A percentile compares a stretch with the other conserved stretches of the same genome.
These are phyloP conservation scores for Hippocampus comes DNA, from an alignment of 2,113 vertebrate species.

Conservation along the genomic window DNA sequence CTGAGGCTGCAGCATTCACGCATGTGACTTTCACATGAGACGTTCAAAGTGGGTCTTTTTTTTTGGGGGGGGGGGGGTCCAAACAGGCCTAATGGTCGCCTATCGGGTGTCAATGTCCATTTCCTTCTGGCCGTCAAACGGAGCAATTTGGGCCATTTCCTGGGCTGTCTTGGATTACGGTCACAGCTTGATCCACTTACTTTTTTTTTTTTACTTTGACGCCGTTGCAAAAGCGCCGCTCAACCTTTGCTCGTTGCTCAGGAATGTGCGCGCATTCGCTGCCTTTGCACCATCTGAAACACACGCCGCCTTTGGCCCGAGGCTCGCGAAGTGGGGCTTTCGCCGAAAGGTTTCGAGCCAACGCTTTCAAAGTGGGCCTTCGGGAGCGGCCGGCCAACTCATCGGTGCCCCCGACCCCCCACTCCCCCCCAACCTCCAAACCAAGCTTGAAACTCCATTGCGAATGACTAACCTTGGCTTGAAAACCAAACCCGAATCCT, in stretches of 20 bases:
- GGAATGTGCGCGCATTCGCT: background rate
- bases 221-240: background rate
- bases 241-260: background rate
- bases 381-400: no score
- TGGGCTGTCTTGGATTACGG: constrained; percentile 32
- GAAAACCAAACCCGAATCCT: no score
- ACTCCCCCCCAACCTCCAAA: no score
- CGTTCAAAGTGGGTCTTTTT: no score
- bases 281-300: background rate
- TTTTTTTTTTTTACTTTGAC: background rate
- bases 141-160: constrained; percentile 43
- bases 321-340: no score
- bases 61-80: background rate
- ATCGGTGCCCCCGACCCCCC: no score
- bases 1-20: no score
- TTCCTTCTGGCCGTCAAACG: constrained; percentile 32
- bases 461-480: no score
- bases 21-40: no score
- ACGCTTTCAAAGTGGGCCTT: no score
- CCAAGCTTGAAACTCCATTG: no score
- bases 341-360: no score
- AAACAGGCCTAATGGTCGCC: constrained; percentile 32
- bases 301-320: background rate
- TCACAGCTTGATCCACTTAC: constrained; percentile 10
- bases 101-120: constrained; percentile 46